Evolutionary conservation across 2,797 vertebrate genomes (phyloP).

Genomic region (Microctenopoma stevenorrisi): DNA sequence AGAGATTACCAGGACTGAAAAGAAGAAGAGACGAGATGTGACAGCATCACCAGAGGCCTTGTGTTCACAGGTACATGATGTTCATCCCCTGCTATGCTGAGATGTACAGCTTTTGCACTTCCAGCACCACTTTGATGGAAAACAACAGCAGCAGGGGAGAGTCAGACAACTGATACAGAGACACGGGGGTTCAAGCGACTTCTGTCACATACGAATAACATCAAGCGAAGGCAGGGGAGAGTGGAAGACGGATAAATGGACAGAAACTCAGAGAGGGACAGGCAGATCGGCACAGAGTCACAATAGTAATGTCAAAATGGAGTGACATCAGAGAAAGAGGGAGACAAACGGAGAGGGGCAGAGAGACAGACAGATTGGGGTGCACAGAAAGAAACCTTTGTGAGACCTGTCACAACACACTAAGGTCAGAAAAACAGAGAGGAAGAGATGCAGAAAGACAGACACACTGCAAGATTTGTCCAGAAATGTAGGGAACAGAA

Average conservation of each 20-base stretch:
- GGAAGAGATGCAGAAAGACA: constrained; percentile 5
- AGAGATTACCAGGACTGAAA: constrained; percentile 6
- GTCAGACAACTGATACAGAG: constrained; percentile 25
- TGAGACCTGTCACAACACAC: constrained; percentile 67
- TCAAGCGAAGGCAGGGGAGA: constrained; percentile 13
- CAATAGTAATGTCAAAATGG: constrained; percentile 48
- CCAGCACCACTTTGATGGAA: constrained; percentile 21
- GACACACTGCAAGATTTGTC: not conserved
- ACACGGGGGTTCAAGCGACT: constrained; percentile 46
- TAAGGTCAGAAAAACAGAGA: constrained; percentile 34
- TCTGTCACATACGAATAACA: constrained; percentile 50
- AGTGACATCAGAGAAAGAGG: constrained; percentile 49
- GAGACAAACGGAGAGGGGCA: constrained; percentile 31
- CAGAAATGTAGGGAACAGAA: not conserved
- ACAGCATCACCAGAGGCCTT: constrained; percentile 54
- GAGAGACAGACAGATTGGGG: constrained; percentile 33
- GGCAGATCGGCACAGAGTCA: constrained; percentile 32
- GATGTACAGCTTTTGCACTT: constrained; percentile 48
- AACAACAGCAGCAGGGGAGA: constrained; percentile 35
- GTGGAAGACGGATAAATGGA: constrained; percentile 20
- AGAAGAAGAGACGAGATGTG: constrained; percentile 46
- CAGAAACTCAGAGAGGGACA: constrained; percentile 37
- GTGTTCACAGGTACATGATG: constrained; percentile 65
- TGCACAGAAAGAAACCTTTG: constrained; percentile 38
- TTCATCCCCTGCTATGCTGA: constrained; percentile 35